Base-by-base conservation (phyloP, 2,888 invertebrate genomes). In the Nomada ruficornis region DNA sequence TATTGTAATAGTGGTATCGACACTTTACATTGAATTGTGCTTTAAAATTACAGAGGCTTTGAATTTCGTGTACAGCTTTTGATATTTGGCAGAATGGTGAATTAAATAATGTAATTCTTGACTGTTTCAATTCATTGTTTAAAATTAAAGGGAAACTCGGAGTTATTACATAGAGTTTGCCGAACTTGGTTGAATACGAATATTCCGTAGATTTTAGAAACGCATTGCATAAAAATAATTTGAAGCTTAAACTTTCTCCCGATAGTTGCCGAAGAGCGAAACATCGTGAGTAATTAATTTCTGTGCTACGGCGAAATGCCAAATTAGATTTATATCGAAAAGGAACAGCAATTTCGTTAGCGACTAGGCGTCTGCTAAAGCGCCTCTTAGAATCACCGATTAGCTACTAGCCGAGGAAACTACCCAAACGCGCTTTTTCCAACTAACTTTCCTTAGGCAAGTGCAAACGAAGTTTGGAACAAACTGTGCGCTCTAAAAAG, bases 401-500 rank as follows among this genome's bases (percentile, higher is more conserved):
- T 67, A 76, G 63, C 52, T n/a, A 74, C 77, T 67, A 76, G 63
- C 52, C 23, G 5, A 7, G 18, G 50, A 26, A 57, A 47, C 50
- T 50, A 59, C 62, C 47, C 70, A 74, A 74, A 65, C 67, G 59
- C 73, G 55, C 47, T 71, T 83, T 71, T 82, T 62, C 20, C 59
- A 36, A 4, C 42, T 57, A 72, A 83, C 74, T 83, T 83, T 75
- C 54, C 71, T 68, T 72, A 69, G 74, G 68, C 83, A 68, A 75
- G 74, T 67, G 78, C 71, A 83, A 83, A 83, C 68, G 83, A 83
- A 83, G 83, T 83, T 83, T 78, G 63, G 64, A 80, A 64, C 59
- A 83, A 83, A 83, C 81, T 83, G 69, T n/a, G 44, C 20, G 18
- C 47, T 23, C n/a, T 10, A 18, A 13, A 18, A 13, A 23, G 54